Base-by-base conservation (phyloP, 2,113 vertebrate species). In the Triplophysa tibetana region DNA sequence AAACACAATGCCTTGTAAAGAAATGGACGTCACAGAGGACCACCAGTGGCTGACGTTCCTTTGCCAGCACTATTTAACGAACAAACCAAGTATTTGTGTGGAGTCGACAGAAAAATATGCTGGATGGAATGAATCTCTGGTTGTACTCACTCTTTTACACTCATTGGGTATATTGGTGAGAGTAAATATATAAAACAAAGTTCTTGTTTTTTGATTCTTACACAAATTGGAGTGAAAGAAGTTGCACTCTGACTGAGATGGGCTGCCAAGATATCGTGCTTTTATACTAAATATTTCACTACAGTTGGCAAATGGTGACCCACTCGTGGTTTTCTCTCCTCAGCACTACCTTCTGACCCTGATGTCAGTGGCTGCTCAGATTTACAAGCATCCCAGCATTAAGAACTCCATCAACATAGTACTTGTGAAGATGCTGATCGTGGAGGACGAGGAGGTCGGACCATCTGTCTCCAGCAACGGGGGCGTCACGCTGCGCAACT, bases 301-400 rank as follows among this genome's bases (percentile, higher is more conserved):
- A 75, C 19, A 19, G 26, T 79, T 48, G 41, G n/a, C 8, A 4
- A 63, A 65, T 8, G 24, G 52, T 21, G 23, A 61, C 26, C 21
- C 52, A 38, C 72, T 14, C 60, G 4, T 24, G n/a, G 23, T 75
- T 38, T 81, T 43, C 74, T 58, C 9, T 77, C 12, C 26, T 0
- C 90, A 99, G 96, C 95, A 95, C 86, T 98, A 99, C 48, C 16
- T 98, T 38, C 93, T 99, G 85, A 98, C 95, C 2, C 88, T 99
- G 81, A 92, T 97, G 91, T 94, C 97, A 0, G 89, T 98, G 91
- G 94, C 95, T 0, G 93, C 96, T 80, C 94, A 86, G 61, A 92
- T 99, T 82, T 99, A 96, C 91, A 95, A 95, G 81, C 96, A 99
- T 81, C 95, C 96, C 80, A 99, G 96, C 92, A 94, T 99, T 67